Conservation (phyloP, 2,888 invertebrate genomes). For the Eretmocerus hayati region DNA sequence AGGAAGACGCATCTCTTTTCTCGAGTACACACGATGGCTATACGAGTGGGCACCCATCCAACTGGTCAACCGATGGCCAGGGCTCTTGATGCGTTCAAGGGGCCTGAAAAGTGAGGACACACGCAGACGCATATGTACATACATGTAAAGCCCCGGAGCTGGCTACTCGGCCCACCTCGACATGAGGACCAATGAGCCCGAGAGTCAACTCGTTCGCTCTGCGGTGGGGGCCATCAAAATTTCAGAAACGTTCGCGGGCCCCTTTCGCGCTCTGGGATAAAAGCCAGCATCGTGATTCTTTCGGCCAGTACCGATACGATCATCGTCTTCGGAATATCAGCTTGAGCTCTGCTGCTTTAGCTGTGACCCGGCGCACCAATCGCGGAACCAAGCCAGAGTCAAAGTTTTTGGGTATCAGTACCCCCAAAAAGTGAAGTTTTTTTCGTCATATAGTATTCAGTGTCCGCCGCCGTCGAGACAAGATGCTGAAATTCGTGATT, state of each 20-base stretch:
- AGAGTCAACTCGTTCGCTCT: slow-evolving; percentile 17
- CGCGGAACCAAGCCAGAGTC: neutral
- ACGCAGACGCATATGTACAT: neutral
- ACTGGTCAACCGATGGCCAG: slow-evolving; percentile 18
- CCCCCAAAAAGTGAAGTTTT: too few species aligned
- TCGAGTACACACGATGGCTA: slow-evolving; percentile 13
- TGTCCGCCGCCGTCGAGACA: too few species aligned
- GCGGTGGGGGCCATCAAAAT: slow-evolving; percentile 48
- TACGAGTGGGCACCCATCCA: slow-evolving; percentile 17
- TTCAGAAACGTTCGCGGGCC: slow-evolving; percentile 48
- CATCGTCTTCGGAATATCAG: slow-evolving; percentile 31
- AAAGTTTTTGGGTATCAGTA: too few species aligned
- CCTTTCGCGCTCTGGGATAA: slow-evolving; percentile 47
- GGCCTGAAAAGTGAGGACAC: slow-evolving; percentile 17
- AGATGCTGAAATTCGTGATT: slow-evolving; percentile 41
- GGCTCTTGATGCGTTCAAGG: slow-evolving; percentile 4
- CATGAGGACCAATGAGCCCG: slow-evolving; percentile 29
- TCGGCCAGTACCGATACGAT: slow-evolving; percentile 47
- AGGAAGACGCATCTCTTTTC: slow-evolving; percentile 8
- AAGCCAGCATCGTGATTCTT: slow-evolving; percentile 48
- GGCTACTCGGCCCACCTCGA: slow-evolving; percentile 3
- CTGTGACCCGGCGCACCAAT: neutral
- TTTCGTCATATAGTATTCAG: too few species aligned
- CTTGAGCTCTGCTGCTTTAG: slow-evolving; percentile 6
- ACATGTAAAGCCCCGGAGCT: neutral